phyloP scores from a whole-genome alignment of 2,888 invertebrate species.

The Phortica okadai region DNA sequence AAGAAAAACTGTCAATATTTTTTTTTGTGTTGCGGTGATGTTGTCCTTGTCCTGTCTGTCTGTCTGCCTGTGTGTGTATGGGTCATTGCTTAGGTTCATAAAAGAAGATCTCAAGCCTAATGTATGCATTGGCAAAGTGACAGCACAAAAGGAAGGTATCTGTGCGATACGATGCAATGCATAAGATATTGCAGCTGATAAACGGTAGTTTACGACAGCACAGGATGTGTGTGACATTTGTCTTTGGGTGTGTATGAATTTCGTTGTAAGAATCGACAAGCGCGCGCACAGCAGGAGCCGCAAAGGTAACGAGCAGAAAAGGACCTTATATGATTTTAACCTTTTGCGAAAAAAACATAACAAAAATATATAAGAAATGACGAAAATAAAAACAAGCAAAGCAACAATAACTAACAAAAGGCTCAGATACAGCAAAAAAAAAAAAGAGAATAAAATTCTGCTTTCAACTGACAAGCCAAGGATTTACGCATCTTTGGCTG shows the following conservation, averaged over 20 bases:
- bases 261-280: neutral
- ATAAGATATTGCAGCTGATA: slow-evolving; percentile 28
- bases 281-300: slow-evolving; percentile 1
- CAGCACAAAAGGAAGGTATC: slow-evolving; percentile 23
- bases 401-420: neutral
- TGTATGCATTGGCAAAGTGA: slow-evolving; percentile 17
- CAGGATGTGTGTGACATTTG: slow-evolving; percentile 1
- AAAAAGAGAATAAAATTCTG: neutral
- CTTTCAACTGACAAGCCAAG: slow-evolving; percentile 19
- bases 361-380: neutral
- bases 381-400: neutral
- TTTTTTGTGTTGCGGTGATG: neutral
- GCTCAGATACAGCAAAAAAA: slow-evolving; percentile 17
- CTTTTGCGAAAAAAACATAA: neutral
- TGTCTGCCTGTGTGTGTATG: neutral
- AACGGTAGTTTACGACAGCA: slow-evolving; percentile 22
- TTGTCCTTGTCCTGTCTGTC: neutral
- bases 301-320: slow-evolving; percentile 5
- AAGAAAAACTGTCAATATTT: slow-evolving; percentile 2
- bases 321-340: slow-evolving; percentile 16
- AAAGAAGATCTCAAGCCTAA: slow-evolving; percentile 22
- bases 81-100: neutral
- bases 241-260: neutral
- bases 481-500: slow-evolving; percentile 29
- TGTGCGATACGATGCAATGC: neutral